Evolutionary conservation across 37 sponge, comb jelly and placozoan genomes (phyloP).

Genomic region (Eunapius fragilis): DNA sequence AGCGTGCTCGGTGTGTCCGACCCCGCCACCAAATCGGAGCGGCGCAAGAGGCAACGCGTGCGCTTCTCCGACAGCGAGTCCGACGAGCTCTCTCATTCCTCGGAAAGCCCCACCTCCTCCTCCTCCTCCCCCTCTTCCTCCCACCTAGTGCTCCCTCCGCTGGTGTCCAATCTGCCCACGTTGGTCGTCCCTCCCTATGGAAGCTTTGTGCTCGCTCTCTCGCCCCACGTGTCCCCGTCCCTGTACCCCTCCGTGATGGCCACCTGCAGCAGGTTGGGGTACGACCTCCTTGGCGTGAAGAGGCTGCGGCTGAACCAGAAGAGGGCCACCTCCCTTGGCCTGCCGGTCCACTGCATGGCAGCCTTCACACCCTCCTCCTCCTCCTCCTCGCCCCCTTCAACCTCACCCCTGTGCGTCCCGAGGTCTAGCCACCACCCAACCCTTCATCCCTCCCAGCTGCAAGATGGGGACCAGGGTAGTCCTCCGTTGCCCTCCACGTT

Average conservation of each 20-base stretch:
- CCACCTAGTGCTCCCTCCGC: conserved; percentile 45
- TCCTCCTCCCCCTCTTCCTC: no score
- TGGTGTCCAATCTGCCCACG: conserved; percentile 41
- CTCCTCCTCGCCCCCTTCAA: conserved; percentile 20
- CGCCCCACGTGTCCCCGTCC: conserved; percentile 51
- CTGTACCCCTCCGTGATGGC: conserved; percentile 52
- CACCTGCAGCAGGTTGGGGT: conserved; percentile 39
- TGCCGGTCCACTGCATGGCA: conserved; percentile 21
- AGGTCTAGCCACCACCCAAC: conserved; percentile 9
- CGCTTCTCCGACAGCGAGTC: conserved; percentile 66
- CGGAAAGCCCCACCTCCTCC: conserved; percentile 16
- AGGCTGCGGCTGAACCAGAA: conserved; percentile 66
- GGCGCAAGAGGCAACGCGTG: conserved; percentile 70
- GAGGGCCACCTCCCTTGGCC: conserved; percentile 38
- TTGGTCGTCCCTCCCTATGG: conserved; percentile 24
- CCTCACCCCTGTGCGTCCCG: conserved; percentile 15
- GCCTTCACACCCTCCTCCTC: conserved; percentile 63
- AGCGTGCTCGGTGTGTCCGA: conserved; percentile 73
- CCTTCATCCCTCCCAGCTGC: neutral
- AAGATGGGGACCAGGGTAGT: neutral
- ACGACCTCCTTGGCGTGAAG: conserved; percentile 56
- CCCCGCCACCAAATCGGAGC: conserved; percentile 57
- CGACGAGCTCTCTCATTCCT: conserved; percentile 27
- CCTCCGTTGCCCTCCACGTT: conserved; percentile 69
- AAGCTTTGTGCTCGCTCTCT: conserved; percentile 42